These are phyloP conservation scores for Galbula dea DNA, from an alignment of 2,113 vertebrate genomes.

Conservation along the genomic window DNA sequence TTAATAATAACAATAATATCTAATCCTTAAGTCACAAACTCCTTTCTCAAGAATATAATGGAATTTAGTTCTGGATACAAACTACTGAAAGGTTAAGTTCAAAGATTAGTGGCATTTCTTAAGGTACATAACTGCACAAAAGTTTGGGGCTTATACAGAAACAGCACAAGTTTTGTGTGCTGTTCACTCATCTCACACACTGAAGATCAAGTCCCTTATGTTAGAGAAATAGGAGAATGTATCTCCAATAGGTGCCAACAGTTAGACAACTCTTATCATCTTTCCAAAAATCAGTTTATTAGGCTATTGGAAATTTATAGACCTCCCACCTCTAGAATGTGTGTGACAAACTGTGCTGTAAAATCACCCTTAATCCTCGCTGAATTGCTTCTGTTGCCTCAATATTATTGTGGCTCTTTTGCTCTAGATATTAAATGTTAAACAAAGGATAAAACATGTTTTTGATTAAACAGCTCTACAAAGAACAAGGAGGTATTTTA, in stretches of 20 bases:
- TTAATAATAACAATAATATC: not conserved
- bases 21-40: not conserved
- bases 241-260: not conserved
- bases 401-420: not conserved
- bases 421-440: not conserved
- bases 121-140: not conserved
- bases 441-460: not conserved
- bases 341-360: not conserved
- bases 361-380: not conserved
- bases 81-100: not conserved
- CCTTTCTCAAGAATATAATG: not conserved
- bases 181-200: not conserved
- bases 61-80: not conserved
- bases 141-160: not conserved
- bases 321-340: not conserved
- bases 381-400: not conserved
- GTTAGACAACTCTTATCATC: not conserved
- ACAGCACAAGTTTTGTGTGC: rapidly evolving
- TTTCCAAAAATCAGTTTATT: not conserved
- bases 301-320: not conserved
- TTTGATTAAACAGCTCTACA: not conserved
- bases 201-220: not conserved
- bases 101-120: not conserved
- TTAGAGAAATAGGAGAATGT: not conserved
- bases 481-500: not conserved